These are phyloP conservation scores for Dermatophagoides farinae DNA, from an alignment of 1,140 invertebrate species.

Conservation along the genomic window DNA sequence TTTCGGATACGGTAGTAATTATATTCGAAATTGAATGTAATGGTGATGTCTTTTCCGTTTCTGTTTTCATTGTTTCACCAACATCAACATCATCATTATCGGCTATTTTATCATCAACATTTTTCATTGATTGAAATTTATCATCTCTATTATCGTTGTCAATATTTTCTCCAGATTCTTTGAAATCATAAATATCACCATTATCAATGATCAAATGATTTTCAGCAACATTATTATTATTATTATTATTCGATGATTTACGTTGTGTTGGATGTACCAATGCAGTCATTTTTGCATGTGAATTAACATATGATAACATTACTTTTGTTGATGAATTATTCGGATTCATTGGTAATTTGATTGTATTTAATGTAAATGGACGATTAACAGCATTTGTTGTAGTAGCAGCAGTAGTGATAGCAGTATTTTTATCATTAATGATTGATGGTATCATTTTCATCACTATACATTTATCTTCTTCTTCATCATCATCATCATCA, in stretches of 20 bases:
- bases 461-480: neutral
- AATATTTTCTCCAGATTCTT: neutral
- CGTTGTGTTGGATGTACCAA: constrained; percentile 3
- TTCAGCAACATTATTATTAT: neutral
- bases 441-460: neutral
- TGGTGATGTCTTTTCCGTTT: neutral
- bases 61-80: too few relatives aligned
- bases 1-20: too few relatives aligned
- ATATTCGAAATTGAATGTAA: neutral
- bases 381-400: neutral
- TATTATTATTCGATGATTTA: neutral
- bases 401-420: neutral
- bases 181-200: constrained; percentile 3
- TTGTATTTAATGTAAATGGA: neutral
- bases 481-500: neutral
- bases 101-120: neutral
- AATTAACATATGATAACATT: neutral
- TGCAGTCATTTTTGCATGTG: neutral
- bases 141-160: neutral
- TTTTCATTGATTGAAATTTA: neutral
- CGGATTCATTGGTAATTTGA: neutral
- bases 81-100: too few relatives aligned
- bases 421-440: neutral
- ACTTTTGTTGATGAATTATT: neutral
- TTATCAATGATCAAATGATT: too few relatives aligned